Percentiles rank a stretch among this genome's conserved stretches.
Conservation (phyloP, 2,888 invertebrate species). For the Andrena hattorfiana region DNA sequence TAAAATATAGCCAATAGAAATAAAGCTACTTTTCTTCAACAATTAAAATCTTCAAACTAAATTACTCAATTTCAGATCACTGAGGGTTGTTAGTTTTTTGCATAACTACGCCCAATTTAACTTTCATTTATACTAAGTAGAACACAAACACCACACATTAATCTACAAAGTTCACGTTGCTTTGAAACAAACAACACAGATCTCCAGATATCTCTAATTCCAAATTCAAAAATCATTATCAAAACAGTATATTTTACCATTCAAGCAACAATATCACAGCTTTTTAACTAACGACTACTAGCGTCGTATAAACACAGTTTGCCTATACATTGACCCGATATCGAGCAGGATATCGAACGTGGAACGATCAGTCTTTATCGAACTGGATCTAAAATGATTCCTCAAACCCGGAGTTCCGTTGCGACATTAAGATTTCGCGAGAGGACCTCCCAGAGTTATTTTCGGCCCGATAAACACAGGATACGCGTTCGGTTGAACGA, state of each 20-base stretch:
- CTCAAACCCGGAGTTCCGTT: conserved; percentile 19
- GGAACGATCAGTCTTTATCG: conserved; percentile 44
- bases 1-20: too few species aligned
- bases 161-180: too few species aligned
- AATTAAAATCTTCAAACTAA: too few species aligned
- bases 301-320: not conserved
- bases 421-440: conserved; percentile 57
- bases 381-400: conserved; percentile 32
- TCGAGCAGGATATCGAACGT: conserved; percentile 8
- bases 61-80: too few species aligned
- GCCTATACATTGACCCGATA: not conserved
- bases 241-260: too few species aligned
- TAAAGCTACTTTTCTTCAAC: too few species aligned
- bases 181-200: not conserved
- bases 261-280: too few species aligned
- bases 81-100: too few species aligned
- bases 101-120: too few species aligned
- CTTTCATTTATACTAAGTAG: too few species aligned
- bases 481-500: conserved; percentile 24
- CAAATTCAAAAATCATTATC: not conserved
- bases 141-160: too few species aligned
- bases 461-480: conserved; percentile 43
- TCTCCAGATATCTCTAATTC: not conserved
- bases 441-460: conserved; percentile 58
- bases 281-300: not conserved